Evolutionary conservation across 1,140 invertebrate genomes (phyloP).

Genomic region (Condylostylus longicornis): DNA sequence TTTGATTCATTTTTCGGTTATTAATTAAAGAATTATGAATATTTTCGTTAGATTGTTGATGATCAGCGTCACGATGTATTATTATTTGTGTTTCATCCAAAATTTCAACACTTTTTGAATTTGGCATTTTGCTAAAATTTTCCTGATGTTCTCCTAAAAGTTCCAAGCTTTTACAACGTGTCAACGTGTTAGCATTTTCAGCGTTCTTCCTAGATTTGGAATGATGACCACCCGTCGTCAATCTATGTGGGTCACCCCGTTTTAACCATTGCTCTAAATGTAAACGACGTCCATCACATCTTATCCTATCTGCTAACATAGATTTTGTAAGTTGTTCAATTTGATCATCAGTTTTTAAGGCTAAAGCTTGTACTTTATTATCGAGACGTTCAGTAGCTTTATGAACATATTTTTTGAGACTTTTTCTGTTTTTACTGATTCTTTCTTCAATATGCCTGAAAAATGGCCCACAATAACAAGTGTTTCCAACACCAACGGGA

Average conservation of each 20-base stretch:
- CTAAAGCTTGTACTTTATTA: constrained; percentile 65
- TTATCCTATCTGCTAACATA: constrained; percentile 44
- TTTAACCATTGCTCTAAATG: constrained; percentile 53
- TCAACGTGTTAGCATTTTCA: constrained; percentile 42
- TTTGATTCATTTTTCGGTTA: not conserved
- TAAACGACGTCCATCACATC: constrained; percentile 46
- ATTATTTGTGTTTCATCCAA: constrained; percentile 11
- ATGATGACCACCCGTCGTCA: constrained; percentile 39
- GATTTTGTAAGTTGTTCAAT: constrained; percentile 52
- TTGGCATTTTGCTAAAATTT: constrained; percentile 30
- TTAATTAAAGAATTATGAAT: not conserved
- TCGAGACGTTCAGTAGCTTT: constrained; percentile 64
- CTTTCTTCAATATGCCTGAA: constrained; percentile 76
- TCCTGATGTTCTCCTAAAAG: constrained; percentile 35
- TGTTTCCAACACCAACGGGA: constrained; percentile 72
- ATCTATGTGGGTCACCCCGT: constrained; percentile 40
- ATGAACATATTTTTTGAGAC: constrained; percentile 69
- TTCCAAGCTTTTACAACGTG: constrained; percentile 46
- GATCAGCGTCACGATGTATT: constrained; percentile 20
- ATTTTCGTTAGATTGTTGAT: not conserved
- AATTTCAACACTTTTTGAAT: constrained; percentile 20
- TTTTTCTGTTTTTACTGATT: constrained; percentile 68
- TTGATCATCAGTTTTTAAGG: constrained; percentile 58
- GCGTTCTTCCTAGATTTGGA: constrained; percentile 39
- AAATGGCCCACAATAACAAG: constrained; percentile 60